Percentiles rank a stretch among this genome's conserved stretches.
Evolutionary conservation across 2,888 invertebrate genomes (phyloP).

Genomic region (Melikaiella ostensackeni): DNA sequence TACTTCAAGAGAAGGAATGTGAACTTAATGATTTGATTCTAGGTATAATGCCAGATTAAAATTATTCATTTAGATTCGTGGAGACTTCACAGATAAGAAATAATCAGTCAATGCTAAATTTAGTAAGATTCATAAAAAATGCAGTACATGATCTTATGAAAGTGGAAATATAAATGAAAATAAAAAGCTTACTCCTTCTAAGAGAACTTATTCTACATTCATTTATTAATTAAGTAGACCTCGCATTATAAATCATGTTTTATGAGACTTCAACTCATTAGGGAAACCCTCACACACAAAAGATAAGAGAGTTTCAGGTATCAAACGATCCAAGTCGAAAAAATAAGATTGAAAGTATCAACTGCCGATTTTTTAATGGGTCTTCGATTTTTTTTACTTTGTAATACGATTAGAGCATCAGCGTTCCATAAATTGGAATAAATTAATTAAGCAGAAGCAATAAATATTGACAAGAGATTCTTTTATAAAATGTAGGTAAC

Average conservation of each 20-base stretch:
- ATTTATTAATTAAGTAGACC: conserved; percentile 28
- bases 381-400: background rate
- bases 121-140: too few species aligned
- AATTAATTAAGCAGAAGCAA: background rate
- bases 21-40: too few species aligned
- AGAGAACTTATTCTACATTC: conserved; percentile 9
- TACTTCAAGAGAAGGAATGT: too few species aligned
- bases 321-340: background rate
- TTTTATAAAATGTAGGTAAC: background rate
- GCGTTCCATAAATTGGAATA: background rate
- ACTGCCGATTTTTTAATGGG: background rate
- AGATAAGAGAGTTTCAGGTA: conserved; percentile 11
- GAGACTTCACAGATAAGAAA: background rate
- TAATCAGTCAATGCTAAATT: background rate
- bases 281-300: background rate
- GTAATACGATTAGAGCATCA: background rate
- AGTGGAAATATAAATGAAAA: background rate
- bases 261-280: conserved; percentile 15
- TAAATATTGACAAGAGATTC: background rate
- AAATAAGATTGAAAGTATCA: conserved; percentile 3
- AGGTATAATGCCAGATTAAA: too few species aligned
- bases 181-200: background rate
- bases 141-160: too few species aligned
- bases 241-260: background rate
- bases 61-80: too few species aligned